Base-by-base conservation (phyloP, 1,140 invertebrate genomes). In the Calosoma granatense region DNA sequence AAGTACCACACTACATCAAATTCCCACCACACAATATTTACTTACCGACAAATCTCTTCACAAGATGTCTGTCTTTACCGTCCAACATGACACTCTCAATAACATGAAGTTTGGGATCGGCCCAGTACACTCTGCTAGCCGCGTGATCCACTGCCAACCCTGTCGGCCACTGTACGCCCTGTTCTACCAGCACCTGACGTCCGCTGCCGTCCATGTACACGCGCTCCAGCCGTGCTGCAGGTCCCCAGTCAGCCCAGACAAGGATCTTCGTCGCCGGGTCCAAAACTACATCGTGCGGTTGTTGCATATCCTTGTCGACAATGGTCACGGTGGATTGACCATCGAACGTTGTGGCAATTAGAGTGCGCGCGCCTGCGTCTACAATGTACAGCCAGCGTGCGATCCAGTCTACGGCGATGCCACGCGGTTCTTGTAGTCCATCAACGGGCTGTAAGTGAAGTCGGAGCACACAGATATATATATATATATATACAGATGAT, bases 351-450 rank as follows among this genome's bases (percentile, higher is more conserved):
- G 80, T 73, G 2, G 81, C 80, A 26, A 78, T 77, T 39, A 92
- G 81, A 56, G 74, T 60, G 52, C 68, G 68, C 53, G 67, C 76
- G 67, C 63, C 81, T 21, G 78, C 78, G 70, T 90, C 87, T 3
- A 86, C 81, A 71, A 86, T 86, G 71, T 91, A 93, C 15, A 93
- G 70, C 54, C 81, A 76, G 57, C 80, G 76, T 0, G 82, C 79
- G 2, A 87, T 74, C 81, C 86, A 89, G 72, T 94, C 90, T 17
- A 93, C 78, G 2, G 85, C 81, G 36, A 94, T 71, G 12, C 87
- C 88, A 63, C 85, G 80, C 0, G 90, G 85, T 54, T 80, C 74
- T 15, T 73, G 68, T 23, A 81, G 63, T 57, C 75, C 74, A 59
- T 69, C 73, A 3, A 71, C 54, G 2, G 68, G n/a, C 22, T 59